Evolutionary conservation across 2,888 invertebrate genomes (phyloP), one percentile per base, ranked within the genome.

Genomic region (Merodon equestris): DNA sequence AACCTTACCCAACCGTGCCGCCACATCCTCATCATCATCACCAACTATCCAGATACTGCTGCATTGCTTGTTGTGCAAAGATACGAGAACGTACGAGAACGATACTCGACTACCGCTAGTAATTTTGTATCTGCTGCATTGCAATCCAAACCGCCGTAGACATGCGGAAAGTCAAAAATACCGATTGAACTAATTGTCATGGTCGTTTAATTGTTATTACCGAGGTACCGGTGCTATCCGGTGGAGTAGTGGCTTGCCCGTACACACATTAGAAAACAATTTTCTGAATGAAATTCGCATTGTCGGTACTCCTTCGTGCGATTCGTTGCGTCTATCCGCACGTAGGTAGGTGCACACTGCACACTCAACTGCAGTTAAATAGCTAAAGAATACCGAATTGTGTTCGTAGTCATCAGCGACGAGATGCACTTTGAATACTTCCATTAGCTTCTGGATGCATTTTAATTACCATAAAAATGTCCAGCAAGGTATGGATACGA

Each of bases 401-500:
- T n/a, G n/a, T n/a, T n/a, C n/a, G n/a, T n/a, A n/a, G n/a, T n/a
- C n/a, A n/a, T n/a, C n/a, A n/a, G 60, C 72, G 63, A 66, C 76
- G 72, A 50, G 58, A 58, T 66, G 60, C 64, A 60, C 71, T 58
- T 51, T 42, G 13, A 47, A 17, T 53, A 27, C 54, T 56, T 57
- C 73, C 73, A 79, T 64, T 79, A 73, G 67, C 73, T 73, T 53
- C 53, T 75, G 77, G 77, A 58, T 79, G 77, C 79, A 74, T 74
- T 74, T 74, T 79, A 79, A 74, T 79, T 74, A 68, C 68, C 73
- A 79, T 74, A 73, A 74, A 74, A 73, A 73, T 79, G 68, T 63
- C 66, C 77, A 73, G 34, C n/a, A n/a, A n/a, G n/a, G n/a, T 63
- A 50, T 27, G 27, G 3, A 4, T 7, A 27, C 3, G 2, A 7